Conservation (phyloP, 2,113 vertebrate genomes). For the Fulica atra region DNA sequence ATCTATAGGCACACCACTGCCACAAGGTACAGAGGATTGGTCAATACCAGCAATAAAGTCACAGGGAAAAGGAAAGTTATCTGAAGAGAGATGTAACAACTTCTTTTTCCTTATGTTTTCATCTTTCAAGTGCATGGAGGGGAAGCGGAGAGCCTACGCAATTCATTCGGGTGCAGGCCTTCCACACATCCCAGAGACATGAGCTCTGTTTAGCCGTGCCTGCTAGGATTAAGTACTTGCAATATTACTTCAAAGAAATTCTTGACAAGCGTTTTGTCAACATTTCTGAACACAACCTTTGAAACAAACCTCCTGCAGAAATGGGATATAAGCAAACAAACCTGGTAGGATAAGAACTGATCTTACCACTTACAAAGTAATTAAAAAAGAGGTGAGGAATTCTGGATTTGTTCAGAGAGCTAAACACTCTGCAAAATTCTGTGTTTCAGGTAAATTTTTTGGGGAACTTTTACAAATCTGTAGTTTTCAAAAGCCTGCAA, state of each 20-base stretch:
- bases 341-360: background rate
- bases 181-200: background rate
- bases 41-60: background rate
- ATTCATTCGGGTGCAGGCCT: background rate
- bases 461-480: background rate
- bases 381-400: background rate
- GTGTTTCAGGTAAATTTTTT: background rate
- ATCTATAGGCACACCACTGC: background rate
- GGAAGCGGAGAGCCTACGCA: background rate
- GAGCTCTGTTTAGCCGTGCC: background rate
- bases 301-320: background rate
- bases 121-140: background rate
- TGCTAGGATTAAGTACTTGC: background rate
- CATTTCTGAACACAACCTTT: background rate
- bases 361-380: background rate
- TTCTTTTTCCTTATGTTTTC: background rate
- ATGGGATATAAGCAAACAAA: background rate
- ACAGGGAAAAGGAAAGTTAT: background rate
- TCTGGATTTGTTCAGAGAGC: background rate
- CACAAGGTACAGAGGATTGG: background rate
- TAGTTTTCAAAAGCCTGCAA: background rate
- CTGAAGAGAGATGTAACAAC: background rate
- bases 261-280: conserved; percentile 32
- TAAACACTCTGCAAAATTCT: background rate
- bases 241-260: conserved; percentile 31